Evolutionary conservation across 2,888 invertebrate species (phyloP), one percentile per base, ranked within the genome.

Genomic region (Tachina grossa): DNA sequence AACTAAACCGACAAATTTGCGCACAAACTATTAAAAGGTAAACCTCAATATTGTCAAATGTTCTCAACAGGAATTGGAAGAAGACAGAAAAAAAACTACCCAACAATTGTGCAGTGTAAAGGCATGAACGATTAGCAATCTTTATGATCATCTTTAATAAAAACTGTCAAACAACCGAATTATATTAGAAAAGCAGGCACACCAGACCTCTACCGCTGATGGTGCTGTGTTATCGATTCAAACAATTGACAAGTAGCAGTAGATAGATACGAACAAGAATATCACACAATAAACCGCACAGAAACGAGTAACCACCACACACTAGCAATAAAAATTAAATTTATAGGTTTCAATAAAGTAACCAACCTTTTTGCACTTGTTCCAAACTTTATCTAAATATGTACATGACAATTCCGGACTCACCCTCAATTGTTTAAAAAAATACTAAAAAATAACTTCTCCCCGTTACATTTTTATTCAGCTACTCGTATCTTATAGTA

Each of bases 251-350:
- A 91, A 91, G 90, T 31, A 31, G 43, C 41, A 61, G 41, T 90
- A 91, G 91, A 91, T 91, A 31, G 31, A 31, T 31, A 4, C 31
- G 31, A 31, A 4, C 4, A 91, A 91, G 90, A 91, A 91, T 91
- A 91, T 91, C 92, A 91, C 91, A 91, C 92, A 91, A 91, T 91
- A 92, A 91, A 89, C 90, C 89, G 88, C 87, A 83, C 71, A 82
- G 75, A 51, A 68, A 65, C 71, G n/a, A 49, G 57, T 61, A 53
- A n/a, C n/a, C n/a, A 66, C 89, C 89, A 90, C 87, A 45, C 76
- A 61, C 16, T 57, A 39, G 19, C 51, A 72, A 19, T 31, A 75
- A 65, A 71, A 72, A 88, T 87, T 88, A 90, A 89, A 90, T 90
- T 91, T 68, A 77, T 66, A 9, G 45, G 43, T 45, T 78, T 59